Percentiles rank a stretch among this genome's conserved stretches.
Conservation (phyloP, 2,113 vertebrate genomes). For the Ia io region DNA sequence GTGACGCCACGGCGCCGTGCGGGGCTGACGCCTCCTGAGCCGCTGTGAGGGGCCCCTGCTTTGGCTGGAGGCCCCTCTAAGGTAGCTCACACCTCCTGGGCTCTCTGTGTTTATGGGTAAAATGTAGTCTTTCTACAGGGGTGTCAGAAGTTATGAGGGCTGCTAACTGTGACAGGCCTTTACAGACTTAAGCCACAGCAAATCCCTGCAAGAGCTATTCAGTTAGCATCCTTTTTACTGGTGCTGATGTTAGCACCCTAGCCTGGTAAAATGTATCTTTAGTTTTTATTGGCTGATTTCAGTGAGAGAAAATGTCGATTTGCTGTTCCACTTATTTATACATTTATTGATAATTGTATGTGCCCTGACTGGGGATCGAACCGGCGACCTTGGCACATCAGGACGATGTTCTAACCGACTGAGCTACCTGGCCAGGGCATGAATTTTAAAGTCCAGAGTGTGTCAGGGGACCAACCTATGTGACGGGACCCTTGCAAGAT, state of each 20-base stretch:
- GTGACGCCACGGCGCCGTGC: accelerated
- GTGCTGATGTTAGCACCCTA: neutral
- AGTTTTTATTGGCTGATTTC: too few relatives aligned
- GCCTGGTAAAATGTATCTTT: neutral
- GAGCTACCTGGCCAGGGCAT: too few relatives aligned
- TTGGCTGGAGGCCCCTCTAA: neutral
- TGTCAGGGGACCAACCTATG: neutral
- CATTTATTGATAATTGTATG: too few relatives aligned
- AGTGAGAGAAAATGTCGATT: too few relatives aligned
- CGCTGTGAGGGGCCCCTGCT: accelerated
- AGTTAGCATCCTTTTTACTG: neutral
- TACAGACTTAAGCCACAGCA: neutral
- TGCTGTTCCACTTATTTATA: too few relatives aligned
- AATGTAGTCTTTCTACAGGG: too few relatives aligned
- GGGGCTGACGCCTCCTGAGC: accelerated
- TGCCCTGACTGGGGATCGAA: too few relatives aligned
- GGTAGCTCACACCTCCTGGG: neutral
- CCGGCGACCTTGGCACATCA: too few relatives aligned
- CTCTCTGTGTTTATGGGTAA: neutral
- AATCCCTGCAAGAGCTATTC: neutral
- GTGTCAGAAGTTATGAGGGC: neutral
- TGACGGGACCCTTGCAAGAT: neutral
- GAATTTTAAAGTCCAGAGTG: neutral
- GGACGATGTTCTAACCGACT: too few relatives aligned
- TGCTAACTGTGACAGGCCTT: too few relatives aligned